Evolutionary conservation across 2,888 invertebrate genomes (phyloP).

Genomic region (Macrophya annulata): DNA sequence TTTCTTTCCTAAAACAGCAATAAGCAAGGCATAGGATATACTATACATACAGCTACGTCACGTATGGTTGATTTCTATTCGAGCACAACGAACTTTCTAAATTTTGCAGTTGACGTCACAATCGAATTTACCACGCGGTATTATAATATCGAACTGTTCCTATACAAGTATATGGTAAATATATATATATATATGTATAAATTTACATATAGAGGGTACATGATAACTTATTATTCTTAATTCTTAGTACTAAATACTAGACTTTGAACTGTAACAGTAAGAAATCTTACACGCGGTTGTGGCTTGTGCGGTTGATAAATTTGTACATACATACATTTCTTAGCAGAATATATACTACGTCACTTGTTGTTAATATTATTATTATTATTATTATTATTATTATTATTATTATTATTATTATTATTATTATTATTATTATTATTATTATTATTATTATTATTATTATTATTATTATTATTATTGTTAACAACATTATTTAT

Average conservation of each 20-base stretch:
- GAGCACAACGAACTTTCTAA: constrained; percentile 51
- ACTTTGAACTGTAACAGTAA: constrained; percentile 29
- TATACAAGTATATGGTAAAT: too few relatives aligned
- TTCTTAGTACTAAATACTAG: constrained; percentile 1
- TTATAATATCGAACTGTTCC: constrained; percentile 1
- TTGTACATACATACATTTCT: constrained; percentile 12
- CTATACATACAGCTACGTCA: constrained; percentile 31
- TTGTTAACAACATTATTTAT: too few relatives aligned
- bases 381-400: background rate
- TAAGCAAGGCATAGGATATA: background rate
- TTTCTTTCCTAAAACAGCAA: constrained; percentile 32
- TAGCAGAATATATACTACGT: background rate
- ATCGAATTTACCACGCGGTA: constrained; percentile 25
- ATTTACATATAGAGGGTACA: background rate
- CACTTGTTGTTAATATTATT: background rate
- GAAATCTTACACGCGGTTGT: constrained; percentile 23
- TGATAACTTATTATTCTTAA: background rate
- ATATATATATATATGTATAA: background rate
- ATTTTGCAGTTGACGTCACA: constrained; percentile 51
- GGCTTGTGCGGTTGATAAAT: constrained; percentile 33
- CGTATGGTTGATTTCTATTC: constrained; percentile 50
- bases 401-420: background rate
- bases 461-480: background rate
- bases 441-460: background rate
- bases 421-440: background rate